phyloP scores from a whole-genome alignment of 2,888 invertebrate species.

The Scaptomyza tumidula region DNA sequence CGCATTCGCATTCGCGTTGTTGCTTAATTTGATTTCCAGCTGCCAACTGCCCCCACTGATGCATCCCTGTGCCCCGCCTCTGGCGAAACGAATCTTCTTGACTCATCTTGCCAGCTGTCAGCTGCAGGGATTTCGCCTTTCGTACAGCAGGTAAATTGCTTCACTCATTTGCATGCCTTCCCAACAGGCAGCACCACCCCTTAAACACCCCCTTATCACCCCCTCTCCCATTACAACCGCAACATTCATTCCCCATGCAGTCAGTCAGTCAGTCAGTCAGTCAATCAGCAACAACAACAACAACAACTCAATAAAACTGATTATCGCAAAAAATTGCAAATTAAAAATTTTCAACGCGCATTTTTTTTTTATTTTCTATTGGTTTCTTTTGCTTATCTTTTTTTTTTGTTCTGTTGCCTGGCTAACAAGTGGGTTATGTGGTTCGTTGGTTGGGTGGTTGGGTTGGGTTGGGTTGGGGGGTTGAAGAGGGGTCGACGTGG shows the following conservation, averaged over 20 bases:
- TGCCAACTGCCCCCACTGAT: background rate
- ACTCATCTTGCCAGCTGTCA: slow-evolving; percentile 47
- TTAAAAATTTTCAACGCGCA: slow-evolving; percentile 57
- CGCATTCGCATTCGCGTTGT: background rate
- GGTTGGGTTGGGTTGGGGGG: too few relatives aligned
- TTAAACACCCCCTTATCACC: background rate
- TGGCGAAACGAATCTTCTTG: background rate
- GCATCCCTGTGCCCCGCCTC: background rate
- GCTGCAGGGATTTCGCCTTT: slow-evolving; percentile 28
- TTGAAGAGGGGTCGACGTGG: background rate
- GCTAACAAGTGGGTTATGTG: background rate
- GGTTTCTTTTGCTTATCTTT: background rate
- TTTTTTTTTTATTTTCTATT: background rate
- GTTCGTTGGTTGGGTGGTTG: too few relatives aligned
- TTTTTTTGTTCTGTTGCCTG: background rate
- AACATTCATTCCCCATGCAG: slow-evolving; percentile 13
- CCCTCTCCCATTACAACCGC: background rate
- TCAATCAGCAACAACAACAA: slow-evolving; percentile 9
- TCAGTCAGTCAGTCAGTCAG: slow-evolving; percentile 7
- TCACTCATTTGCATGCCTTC: slow-evolving; percentile 59
- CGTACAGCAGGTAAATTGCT: slow-evolving; percentile 52
- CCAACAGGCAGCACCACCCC: slow-evolving; percentile 14
- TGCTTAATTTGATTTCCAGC: slow-evolving; percentile 52
- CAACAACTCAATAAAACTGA: slow-evolving; percentile 73
- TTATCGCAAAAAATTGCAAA: slow-evolving; percentile 73